These are phyloP conservation scores for Lochmaea capreae DNA, from an alignment of 2,888 invertebrate genomes.

Conservation along the genomic window DNA sequence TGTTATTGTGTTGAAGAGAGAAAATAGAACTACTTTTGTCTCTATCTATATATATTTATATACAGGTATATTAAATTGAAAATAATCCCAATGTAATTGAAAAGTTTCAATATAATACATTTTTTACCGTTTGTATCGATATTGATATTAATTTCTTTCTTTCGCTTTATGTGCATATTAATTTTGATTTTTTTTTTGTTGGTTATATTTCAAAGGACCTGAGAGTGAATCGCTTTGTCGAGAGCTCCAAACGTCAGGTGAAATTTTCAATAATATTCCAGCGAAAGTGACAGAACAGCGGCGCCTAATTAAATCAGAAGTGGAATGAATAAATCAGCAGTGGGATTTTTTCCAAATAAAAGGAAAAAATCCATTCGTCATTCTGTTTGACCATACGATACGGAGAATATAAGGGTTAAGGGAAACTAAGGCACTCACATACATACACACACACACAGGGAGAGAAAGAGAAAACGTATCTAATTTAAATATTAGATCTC, in stretches of 20 bases:
- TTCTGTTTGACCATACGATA: conserved; percentile 41
- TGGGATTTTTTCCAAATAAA: conserved; percentile 39
- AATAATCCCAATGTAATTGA: no score
- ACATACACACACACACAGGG: conserved; percentile 33
- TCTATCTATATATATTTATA: no score
- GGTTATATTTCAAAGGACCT: conserved; percentile 10
- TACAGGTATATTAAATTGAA: neutral
- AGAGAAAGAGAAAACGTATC: conserved; percentile 52
- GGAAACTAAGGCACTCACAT: conserved; percentile 44
- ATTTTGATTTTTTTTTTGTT: neutral
- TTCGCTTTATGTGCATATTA: conserved; percentile 1
- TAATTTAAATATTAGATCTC: conserved; percentile 67
- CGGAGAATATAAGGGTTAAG: conserved; percentile 40
- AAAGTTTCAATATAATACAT: neutral
- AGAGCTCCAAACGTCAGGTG: no score
- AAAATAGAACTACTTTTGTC: neutral
- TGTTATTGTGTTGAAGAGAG: neutral
- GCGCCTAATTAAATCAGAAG: conserved; percentile 45
- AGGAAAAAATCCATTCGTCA: conserved; percentile 45
- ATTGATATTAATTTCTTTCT: neutral
- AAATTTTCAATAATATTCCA: conserved; percentile 36
- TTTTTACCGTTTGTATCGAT: neutral
- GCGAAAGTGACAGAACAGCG: conserved; percentile 36
- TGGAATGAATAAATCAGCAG: conserved; percentile 43
- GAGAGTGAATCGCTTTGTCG: conserved; percentile 1